Evolutionary conservation across 2,113 vertebrate genomes (phyloP).

Genomic region (Lophura nycthemera): DNA sequence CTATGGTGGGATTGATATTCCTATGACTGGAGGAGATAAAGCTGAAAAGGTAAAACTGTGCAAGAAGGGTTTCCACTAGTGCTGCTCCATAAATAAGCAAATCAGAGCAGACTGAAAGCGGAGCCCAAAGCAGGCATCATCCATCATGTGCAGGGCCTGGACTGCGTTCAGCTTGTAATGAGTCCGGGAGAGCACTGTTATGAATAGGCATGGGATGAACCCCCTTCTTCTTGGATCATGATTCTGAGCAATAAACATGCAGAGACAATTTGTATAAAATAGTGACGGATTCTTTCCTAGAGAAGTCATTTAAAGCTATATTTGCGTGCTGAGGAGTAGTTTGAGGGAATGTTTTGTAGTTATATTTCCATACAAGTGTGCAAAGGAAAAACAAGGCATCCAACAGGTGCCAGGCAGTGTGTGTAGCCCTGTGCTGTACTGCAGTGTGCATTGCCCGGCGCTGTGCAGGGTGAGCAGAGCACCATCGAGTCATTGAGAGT

Average conservation of each 20-base stretch:
- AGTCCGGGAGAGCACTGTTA: background rate
- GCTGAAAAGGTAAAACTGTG: background rate
- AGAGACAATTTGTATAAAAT: slow-evolving; percentile 64
- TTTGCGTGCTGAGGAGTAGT: background rate
- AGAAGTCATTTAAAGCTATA: slow-evolving; percentile 57
- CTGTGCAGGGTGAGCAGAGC: background rate
- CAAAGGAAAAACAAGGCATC: background rate
- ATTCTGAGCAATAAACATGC: slow-evolving; percentile 57
- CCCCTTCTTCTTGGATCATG: slow-evolving; percentile 47
- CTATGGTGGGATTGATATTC: background rate
- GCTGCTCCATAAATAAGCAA: slow-evolving; percentile 38
- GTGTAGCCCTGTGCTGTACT: background rate
- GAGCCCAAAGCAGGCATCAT: slow-evolving; percentile 26
- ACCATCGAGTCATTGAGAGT: background rate
- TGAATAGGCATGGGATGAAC: slow-evolving; percentile 44
- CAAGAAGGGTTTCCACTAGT: background rate
- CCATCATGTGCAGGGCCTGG: slow-evolving; percentile 54
- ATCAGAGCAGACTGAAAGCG: slow-evolving; percentile 8
- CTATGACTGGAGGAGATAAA: background rate
- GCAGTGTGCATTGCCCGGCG: background rate
- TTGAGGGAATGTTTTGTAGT: background rate
- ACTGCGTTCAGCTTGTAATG: slow-evolving; percentile 23
- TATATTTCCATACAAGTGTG: slow-evolving; percentile 12
- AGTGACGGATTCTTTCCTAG: slow-evolving; percentile 70
- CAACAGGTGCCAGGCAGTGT: background rate